Base-by-base conservation (phyloP, 2,113 vertebrate genomes). In the Clarias magur region DNA sequence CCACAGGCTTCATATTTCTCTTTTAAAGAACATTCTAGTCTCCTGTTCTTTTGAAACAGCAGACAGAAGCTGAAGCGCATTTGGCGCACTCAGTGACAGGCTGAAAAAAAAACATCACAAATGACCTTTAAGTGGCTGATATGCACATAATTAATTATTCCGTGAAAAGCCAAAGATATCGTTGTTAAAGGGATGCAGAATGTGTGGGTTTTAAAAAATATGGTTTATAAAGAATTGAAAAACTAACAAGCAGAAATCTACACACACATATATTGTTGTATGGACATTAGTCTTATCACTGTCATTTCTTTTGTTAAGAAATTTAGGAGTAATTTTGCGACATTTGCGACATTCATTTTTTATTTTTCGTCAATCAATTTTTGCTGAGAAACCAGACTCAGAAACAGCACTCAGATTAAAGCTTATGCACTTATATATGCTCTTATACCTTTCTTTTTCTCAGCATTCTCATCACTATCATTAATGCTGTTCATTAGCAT, bases 161-260 rank as follows among this genome's bases (percentile, higher is more conserved):
- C 38, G 67, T 34, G 48, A 87, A 82, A 87, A 82, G 80, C 30
- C 27, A 34, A 82, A 82, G 21, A 73, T 65, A 30, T 83, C 48
- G 30, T 3, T 12, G 42, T 56, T 53, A 87, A 75, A 65, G 56
- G 70, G 27, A 56, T 54, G 30, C n/a, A 78, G 86, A 87, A 81
- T 68, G n/a, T 16, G 13, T n/a, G 17, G 3, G 42, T 27, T 73
- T 6, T 27, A 9, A 48, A 48, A 48, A 48, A 34, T n/a, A 53
- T 56, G 75, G 56, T 80, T 68, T 67, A 15, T 8, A 25, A 56
- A 21, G 4, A 34, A 23, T 6, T 54, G 91, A 88, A 56, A 79
- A 56, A 60, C 48, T 48, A 57, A 89, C 86, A 92, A 81, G 91
- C 89, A 94, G 85, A 92, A 88, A 91, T 86, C 86, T 88, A 93